phyloP scores from a whole-genome alignment of 2,113 vertebrate species.

The Oreochromis spilurus region DNA sequence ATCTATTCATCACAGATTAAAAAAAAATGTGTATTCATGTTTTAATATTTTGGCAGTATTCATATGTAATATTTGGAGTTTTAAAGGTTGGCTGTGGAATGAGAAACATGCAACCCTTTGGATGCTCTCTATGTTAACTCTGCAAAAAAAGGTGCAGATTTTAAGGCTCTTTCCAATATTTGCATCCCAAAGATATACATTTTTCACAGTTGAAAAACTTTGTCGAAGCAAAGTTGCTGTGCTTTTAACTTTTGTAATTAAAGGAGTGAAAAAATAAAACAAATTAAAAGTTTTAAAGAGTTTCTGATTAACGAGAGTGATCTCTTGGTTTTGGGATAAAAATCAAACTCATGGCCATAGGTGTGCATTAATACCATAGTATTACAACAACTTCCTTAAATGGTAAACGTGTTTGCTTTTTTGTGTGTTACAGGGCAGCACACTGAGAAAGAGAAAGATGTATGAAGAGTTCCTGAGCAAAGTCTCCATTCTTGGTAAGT shows the following conservation, averaged over 20 bases:
- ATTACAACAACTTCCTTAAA: neutral
- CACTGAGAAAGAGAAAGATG: slow-evolving; percentile 94
- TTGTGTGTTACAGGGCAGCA: slow-evolving; percentile 83
- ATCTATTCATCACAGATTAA: neutral
- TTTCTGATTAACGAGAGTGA: neutral
- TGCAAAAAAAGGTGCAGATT: neutral
- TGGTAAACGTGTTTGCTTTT: neutral
- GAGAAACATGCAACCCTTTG: neutral
- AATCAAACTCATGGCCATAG: neutral
- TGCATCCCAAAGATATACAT: neutral
- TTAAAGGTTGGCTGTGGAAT: neutral
- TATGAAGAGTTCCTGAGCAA: slow-evolving; percentile 97
- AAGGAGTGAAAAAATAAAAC: neutral
- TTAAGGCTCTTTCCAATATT: neutral
- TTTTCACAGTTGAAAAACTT: neutral
- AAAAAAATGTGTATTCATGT: neutral
- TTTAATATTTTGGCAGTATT: neutral
- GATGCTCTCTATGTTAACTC: neutral
- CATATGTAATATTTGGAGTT: neutral
- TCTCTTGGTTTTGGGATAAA: neutral
- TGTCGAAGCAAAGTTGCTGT: neutral
- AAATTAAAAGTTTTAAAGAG: neutral
- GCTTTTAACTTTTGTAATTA: neutral
- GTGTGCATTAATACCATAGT: neutral
- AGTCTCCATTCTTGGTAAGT: slow-evolving; percentile 94